Evolutionary conservation across 2,797 vertebrate species (phyloP), one percentile per base, ranked within the genome.

Genomic region (Sebastes jordani): DNA sequence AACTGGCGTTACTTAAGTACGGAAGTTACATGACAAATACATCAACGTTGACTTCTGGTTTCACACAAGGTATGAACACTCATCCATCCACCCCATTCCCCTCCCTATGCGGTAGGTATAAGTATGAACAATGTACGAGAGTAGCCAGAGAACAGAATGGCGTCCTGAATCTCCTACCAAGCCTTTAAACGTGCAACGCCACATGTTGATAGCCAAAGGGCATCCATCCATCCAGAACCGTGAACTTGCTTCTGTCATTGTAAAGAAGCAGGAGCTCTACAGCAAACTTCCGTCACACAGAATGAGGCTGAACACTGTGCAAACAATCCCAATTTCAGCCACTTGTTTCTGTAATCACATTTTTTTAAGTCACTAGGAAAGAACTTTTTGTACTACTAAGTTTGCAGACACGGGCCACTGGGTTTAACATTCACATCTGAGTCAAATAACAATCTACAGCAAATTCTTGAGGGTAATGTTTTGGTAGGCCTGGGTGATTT

Each of bases 401-500:
- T 78, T 71, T 56, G 23, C 30, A 66, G 61, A 80, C 49, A n/a
- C 1, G 5, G 14, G 27, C 58, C 52, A 25, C 36, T 64, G 61
- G 74, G 29, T 79, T 81, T 79, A 32, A 83, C 36, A 29, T 49
- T 71, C 25, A 36, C 72, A 75, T 69, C 16, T 16, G 54, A 81
- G 75, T 81, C 69, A 60, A 76, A 72, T 61, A 60, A 84, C 75
- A 79, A 79, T 63, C 11, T 55, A 32, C 20, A 61, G 59, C 16
- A 75, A 68, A 89, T 86, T 84, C 65, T 88, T 71, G 49, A 73
- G 38, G 59, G 64, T 52, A 20, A 73, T 76, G 88, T 90, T 89
- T 86, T 70, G 32, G 84, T 87, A 69, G 83, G 76, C 89, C 81
- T 42, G 78, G 80, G 83, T 74, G 82, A 90, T 67, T 81, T 85